Evolutionary conservation across 1,140 invertebrate genomes (phyloP).

Genomic region (Cylas formicarius): DNA sequence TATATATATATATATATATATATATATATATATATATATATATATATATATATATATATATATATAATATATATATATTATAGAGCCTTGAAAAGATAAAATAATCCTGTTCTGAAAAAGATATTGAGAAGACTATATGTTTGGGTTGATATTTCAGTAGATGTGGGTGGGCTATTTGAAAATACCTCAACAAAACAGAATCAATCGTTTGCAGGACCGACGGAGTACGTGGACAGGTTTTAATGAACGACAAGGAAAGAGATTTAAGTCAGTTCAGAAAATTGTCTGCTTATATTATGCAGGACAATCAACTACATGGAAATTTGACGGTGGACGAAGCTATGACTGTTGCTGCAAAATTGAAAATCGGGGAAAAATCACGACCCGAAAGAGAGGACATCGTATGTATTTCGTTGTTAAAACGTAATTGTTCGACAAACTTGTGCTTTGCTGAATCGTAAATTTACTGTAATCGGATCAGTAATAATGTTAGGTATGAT

Average conservation of each 20-base stretch:
- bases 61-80: too few relatives aligned
- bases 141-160: too few relatives aligned
- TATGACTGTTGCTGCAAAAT: constrained; percentile 84
- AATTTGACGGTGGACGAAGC: constrained; percentile 91
- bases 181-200: neutral
- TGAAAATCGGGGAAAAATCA: constrained; percentile 76
- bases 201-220: constrained; percentile 64
- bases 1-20: too few relatives aligned
- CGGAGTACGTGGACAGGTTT: constrained; percentile 70
- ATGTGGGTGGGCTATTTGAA: too few relatives aligned
- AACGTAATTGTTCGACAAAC: constrained; percentile 8
- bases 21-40: too few relatives aligned
- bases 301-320: constrained; percentile 90
- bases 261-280: constrained; percentile 87
- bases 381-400: constrained; percentile 71
- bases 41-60: too few relatives aligned
- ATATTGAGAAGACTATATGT: too few relatives aligned
- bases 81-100: too few relatives aligned
- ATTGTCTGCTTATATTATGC: constrained; percentile 95
- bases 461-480: too few relatives aligned
- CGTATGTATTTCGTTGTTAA: constrained; percentile 50
- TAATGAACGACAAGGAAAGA: constrained; percentile 79
- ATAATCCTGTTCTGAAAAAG: too few relatives aligned
- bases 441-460: too few relatives aligned
- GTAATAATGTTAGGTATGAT: too few relatives aligned